Percentiles rank a stretch among this genome's conserved stretches.
phyloP scores from a whole-genome alignment of 2,888 invertebrate genomes.

The Elysia crispata region DNA sequence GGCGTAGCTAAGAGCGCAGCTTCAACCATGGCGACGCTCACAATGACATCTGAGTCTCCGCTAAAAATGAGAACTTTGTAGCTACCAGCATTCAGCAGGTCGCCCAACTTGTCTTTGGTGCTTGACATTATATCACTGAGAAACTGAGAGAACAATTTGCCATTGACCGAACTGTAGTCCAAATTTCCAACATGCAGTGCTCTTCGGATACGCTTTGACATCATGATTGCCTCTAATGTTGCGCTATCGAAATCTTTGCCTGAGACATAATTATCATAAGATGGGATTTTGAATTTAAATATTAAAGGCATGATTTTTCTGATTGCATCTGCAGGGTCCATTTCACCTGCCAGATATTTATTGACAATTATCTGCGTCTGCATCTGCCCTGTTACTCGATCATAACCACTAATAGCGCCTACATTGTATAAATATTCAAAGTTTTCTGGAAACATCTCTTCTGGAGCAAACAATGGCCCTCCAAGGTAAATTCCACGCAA shows the following conservation, averaged over 20 bases:
- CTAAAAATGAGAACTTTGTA: conserved; percentile 33
- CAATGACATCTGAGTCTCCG: conserved; percentile 29
- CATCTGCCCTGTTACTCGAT: too few relatives aligned
- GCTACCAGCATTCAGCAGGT: conserved; percentile 13
- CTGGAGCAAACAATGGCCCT: conserved; percentile 74
- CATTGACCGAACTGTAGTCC: neutral
- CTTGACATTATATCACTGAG: neutral
- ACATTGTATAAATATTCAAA: conserved; percentile 12
- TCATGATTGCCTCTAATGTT: neutral
- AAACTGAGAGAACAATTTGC: neutral
- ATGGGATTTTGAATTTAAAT: too few relatives aligned
- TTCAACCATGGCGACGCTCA: conserved; percentile 11
- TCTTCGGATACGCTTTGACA: neutral
- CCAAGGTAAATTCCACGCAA: conserved; percentile 74
- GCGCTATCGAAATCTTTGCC: neutral
- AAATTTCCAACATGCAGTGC: neutral
- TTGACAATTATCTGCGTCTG: neutral
- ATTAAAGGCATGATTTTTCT: too few relatives aligned
- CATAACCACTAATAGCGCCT: conserved; percentile 25
- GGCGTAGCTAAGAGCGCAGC: neutral
- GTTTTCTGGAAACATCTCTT: conserved; percentile 45
- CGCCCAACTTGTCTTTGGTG: conserved; percentile 21
- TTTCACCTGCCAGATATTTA: neutral
- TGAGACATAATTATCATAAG: neutral
- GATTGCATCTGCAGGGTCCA: neutral